phyloP scores from a whole-genome alignment of 2,113 vertebrate genomes.

The Pionites leucogaster region DNA sequence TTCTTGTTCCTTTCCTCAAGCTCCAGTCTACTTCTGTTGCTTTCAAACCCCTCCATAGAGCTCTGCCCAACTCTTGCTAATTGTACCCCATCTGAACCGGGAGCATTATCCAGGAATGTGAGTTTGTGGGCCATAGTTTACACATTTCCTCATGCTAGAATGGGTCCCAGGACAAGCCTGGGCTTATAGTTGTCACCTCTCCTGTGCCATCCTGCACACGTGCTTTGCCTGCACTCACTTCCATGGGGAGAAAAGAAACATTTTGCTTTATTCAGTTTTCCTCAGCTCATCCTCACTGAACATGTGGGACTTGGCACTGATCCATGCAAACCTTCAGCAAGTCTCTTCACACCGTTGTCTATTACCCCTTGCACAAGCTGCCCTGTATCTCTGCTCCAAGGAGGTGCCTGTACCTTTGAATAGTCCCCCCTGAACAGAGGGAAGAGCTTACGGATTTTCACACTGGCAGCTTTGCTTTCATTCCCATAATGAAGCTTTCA shows the following conservation, averaged over 20 bases:
- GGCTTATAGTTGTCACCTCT: neutral
- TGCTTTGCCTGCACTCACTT: neutral
- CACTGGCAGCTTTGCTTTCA: neutral
- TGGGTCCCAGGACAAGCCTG: neutral
- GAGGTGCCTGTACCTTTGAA: neutral
- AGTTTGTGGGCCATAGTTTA: neutral
- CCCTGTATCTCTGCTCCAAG: neutral
- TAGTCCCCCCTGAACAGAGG: neutral
- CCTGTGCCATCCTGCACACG: neutral
- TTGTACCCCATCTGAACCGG: neutral
- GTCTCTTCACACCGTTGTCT: accelerated
- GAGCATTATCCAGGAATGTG: neutral
- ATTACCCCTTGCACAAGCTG: accelerated
- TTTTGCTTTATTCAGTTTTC: neutral
- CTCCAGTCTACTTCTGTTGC: neutral
- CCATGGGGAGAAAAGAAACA: neutral
- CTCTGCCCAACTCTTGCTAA: neutral
- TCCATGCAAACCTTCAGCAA: too few relatives aligned
- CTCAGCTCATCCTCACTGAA: neutral
- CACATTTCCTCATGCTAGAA: neutral
- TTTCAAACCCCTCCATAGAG: neutral
- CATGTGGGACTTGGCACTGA: neutral
- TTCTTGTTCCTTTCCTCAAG: neutral
- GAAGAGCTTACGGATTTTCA: neutral
- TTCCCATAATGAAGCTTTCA: neutral